phyloP scores from a whole-genome alignment of 30 jellyfish, hydroid and myxozoan species.

The Aurelia sp. region DNA sequence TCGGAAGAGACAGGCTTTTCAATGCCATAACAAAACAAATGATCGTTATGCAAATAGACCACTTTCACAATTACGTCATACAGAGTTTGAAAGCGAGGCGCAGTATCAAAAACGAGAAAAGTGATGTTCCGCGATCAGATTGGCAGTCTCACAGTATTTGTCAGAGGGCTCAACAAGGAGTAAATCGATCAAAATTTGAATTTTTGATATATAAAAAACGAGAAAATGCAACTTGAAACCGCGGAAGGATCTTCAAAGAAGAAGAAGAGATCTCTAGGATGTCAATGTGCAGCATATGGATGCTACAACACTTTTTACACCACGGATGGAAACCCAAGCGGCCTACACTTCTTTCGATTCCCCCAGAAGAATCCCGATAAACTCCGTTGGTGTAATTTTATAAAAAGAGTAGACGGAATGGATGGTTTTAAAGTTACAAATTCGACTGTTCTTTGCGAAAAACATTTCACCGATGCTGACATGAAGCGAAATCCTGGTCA shows the following conservation, averaged over 20 bases:
- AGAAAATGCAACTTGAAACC: neutral
- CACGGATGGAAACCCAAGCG: slow-evolving; percentile 39
- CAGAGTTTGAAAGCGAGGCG: slow-evolving; percentile 26
- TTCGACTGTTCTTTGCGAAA: slow-evolving; percentile 30
- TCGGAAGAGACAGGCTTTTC: too few relatives aligned
- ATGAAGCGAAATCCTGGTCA: slow-evolving; percentile 18
- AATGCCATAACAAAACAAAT: too few relatives aligned
- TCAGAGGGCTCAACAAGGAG: neutral
- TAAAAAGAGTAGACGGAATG: slow-evolving; percentile 45
- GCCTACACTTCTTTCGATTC: slow-evolving; percentile 61
- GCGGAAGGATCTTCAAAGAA: neutral
- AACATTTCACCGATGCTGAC: slow-evolving; percentile 29
- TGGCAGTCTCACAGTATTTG: neutral
- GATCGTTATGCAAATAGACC: too few relatives aligned
- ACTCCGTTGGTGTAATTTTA: slow-evolving; percentile 43
- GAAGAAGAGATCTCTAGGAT: neutral
- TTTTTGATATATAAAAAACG: neutral
- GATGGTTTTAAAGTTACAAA: slow-evolving; percentile 58
- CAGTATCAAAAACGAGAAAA: slow-evolving; percentile 14
- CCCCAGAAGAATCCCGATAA: slow-evolving; percentile 63
- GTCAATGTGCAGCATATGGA: slow-evolving; percentile 65
- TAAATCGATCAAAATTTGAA: too few relatives aligned
- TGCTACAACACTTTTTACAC: slow-evolving; percentile 33
- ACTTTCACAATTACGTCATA: slow-evolving; percentile 21
- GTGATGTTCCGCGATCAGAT: slow-evolving; percentile 11